phyloP scores from a whole-genome alignment of 2,888 invertebrate genomes.

The Andrena marginata region DNA sequence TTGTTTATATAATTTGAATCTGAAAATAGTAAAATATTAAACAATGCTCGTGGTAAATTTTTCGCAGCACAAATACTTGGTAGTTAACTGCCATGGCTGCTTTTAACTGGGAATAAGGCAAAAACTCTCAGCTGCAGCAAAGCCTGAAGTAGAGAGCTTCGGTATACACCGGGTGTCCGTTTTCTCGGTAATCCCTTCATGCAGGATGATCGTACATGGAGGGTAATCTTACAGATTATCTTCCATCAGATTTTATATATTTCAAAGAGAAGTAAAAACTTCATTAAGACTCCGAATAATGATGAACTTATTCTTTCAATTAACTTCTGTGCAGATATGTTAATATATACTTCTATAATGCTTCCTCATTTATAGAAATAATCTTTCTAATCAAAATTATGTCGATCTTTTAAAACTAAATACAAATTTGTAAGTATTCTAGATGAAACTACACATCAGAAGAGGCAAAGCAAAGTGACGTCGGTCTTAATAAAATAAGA shows the following conservation, averaged over 20 bases:
- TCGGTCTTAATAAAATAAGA: no score
- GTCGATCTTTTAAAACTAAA: no score
- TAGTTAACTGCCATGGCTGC: conserved; percentile 17
- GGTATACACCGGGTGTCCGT: conserved; percentile 68
- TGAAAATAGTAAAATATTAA: conserved; percentile 1
- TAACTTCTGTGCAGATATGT: no score
- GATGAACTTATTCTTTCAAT: no score
- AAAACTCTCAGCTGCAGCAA: conserved; percentile 80
- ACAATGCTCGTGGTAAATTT: conserved; percentile 11
- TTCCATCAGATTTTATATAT: not conserved
- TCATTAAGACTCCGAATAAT: no score
- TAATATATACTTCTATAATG: no score
- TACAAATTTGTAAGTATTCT: no score
- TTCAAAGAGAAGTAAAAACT: no score
- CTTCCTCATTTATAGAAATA: no score
- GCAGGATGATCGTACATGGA: not conserved
- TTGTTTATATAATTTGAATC: not conserved
- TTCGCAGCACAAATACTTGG: conserved; percentile 12
- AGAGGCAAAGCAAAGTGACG: no score
- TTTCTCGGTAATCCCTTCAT: conserved; percentile 1
- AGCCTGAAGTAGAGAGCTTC: conserved; percentile 76
- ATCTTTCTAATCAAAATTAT: no score
- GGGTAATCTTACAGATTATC: not conserved
- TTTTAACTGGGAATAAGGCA: conserved; percentile 78
- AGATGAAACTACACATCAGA: no score